Evolutionary conservation across 2,888 invertebrate species (phyloP), one percentile per base, ranked within the genome.

Genomic region (Drosophila niveifrons): DNA sequence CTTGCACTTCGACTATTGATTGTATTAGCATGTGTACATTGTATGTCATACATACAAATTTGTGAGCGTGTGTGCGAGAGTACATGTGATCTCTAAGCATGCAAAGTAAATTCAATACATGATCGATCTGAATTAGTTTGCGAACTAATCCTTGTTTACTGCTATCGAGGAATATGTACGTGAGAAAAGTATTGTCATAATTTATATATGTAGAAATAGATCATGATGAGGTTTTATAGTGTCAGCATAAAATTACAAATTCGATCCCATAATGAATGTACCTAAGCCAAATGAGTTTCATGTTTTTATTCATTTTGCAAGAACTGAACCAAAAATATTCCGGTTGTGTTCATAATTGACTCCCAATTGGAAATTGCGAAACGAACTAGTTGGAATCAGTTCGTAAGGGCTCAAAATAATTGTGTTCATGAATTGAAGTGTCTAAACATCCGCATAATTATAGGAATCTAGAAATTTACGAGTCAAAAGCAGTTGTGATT

Each of bases 21-120:
- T 41, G 39, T 41, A 15, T 13, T 41, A 52, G 17, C 23, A 10
- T 28, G 36, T 36, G 3, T 8, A 34, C 6, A 23, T 23, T 18
- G 4, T 18, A 8, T 31, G 18, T 0, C 23, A 23, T 23, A 23
- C 23, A 23, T 23, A 15, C 10, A 28, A 1, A 17, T 29, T 23
- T 46, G 23, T 23, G n/a, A n/a, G 6, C 2, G 10, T 47, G 23
- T 10, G 3, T 34, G 3, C n/a, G 6, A 23, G 23, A 23, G 13
- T 56, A 44, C 18, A 31, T 17, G 11, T 53, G 53, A 56, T 55
- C 29, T 44, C 4, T 18, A 28, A 23, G 23, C 23, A 6, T 47
- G 18, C 7, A 29, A 10, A 41, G n/a, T 15, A 39, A 23, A 23
- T 29, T 28, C 6, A 3, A 41, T 41, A 41, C 3, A 4, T 13